Evolutionary conservation across 1,140 invertebrate species (phyloP), one percentile per base, ranked within the genome.

Genomic region (Paramacrobiotus metropolitanus): DNA sequence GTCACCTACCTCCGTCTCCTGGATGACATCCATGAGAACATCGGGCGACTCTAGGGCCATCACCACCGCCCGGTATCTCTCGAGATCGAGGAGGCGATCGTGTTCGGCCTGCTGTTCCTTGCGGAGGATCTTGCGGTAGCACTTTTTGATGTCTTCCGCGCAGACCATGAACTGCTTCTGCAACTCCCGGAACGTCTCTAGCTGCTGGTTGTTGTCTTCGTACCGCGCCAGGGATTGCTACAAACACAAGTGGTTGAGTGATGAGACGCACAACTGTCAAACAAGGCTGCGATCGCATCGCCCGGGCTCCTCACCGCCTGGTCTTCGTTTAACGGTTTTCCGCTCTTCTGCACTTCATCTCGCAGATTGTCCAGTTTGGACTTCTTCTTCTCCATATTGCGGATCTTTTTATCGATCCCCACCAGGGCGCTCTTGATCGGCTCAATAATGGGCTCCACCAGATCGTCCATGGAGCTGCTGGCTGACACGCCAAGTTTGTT

Each of bases 301-400:
- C 24, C 15, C 15, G 28, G 28, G 15, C 48, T 24, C 4, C 48
- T 55, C 48, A 55, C 48, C 48, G 48, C 15, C 24, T 55, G 48
- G 48, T 55, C 48, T 24, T 55, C 48, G 24, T 55, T 55, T 9
- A 55, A 24, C 15, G 48, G 48, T 24, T 55, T 55, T 55, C 48
- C 48, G 48, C 48, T 55, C 24, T 55, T 55, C 48, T 55, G 15
- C 24, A 55, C 48, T 9, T 55, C 48, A 55, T 15, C 15, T 9
- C 48, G 48, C 15, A 55, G 48, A 28, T 15, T 55, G 24, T 55
- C 48, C 48, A 55, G 24, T 24, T 55, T 55, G 15, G 15, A 20
- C 48, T 55, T 55, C 24, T 55, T 55, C 48, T 55, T 55, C 48
- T 55, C 48, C 15, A 55, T 15, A 24, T 55, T 55, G 15, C 48